These are phyloP conservation scores for Loris lydekkerianus DNA, from an alignment of 2,797 vertebrate species.

Conservation along the genomic window DNA sequence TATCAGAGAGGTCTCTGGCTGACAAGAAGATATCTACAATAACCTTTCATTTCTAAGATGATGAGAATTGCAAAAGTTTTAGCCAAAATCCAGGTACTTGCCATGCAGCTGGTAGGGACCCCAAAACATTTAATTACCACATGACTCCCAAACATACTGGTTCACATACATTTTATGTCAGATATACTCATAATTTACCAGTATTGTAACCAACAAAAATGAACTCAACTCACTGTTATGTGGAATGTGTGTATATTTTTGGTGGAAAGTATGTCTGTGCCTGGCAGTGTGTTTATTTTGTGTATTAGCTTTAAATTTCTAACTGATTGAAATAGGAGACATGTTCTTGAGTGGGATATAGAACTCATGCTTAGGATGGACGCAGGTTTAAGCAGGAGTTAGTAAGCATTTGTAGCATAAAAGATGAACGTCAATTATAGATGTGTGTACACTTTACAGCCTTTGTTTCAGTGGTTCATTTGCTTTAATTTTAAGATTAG, in stretches of 20 bases:
- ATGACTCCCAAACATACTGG: slow-evolving; percentile 1
- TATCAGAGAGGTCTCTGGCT: slow-evolving; percentile 38
- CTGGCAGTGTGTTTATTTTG: not conserved
- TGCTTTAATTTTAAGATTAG: slow-evolving; percentile 2
- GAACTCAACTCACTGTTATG: not conserved
- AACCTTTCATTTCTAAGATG: slow-evolving; percentile 46
- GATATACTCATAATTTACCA: not conserved
- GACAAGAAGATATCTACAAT: slow-evolving; percentile 61
- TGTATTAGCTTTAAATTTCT: not conserved
- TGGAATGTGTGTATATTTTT: not conserved
- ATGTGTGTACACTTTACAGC: not conserved
- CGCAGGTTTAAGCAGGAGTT: not conserved
- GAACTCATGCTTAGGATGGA: not conserved
- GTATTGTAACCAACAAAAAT: not conserved
- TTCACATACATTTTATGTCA: not conserved
- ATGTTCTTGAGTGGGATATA: not conserved
- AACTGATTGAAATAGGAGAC: not conserved
- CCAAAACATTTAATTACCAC: slow-evolving; percentile 51
- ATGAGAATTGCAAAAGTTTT: slow-evolving; percentile 44
- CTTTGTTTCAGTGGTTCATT: not conserved
- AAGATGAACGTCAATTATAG: not conserved
- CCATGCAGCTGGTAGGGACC: not conserved
- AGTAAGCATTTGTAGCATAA: not conserved
- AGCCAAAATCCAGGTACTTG: not conserved
- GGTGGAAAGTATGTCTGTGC: not conserved